Conservation (phyloP, 2,113 vertebrate genomes). For the Physeter macrocephalus region DNA sequence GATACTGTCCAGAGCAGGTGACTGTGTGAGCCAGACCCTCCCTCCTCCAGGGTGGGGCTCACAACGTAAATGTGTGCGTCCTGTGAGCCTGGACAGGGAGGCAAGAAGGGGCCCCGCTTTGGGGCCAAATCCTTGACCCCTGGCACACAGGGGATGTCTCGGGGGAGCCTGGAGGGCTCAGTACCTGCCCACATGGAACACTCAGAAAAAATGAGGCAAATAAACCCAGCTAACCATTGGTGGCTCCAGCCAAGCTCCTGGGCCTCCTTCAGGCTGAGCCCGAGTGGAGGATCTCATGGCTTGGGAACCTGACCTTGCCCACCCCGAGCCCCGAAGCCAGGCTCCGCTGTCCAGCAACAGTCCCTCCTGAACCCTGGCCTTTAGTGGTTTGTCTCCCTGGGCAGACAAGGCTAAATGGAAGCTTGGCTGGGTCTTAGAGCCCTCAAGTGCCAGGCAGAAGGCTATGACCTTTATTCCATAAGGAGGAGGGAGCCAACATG, state of each 20-base stretch:
- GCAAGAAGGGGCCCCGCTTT: not conserved
- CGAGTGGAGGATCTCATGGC: not conserved
- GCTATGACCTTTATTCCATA: not conserved
- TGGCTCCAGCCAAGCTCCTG: not conserved
- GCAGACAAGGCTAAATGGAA: not conserved
- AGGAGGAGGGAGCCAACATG: not conserved
- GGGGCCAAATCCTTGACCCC: not conserved
- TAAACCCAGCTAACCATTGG: not conserved
- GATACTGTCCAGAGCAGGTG: not conserved
- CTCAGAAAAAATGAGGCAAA: not conserved
- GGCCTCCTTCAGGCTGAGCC: not conserved
- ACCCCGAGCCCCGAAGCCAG: not conserved
- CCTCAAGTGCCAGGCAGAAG: not conserved
- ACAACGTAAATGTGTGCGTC: not conserved
- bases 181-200: not conserved
- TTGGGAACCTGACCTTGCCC: not conserved
- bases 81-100: not conserved
- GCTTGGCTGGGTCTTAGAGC: not conserved
- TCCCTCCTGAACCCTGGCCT: not conserved
- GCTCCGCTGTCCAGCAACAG: not conserved
- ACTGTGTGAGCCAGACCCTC: not conserved
- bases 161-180: too few relatives aligned
- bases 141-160: not conserved
- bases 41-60: not conserved
- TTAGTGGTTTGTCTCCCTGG: not conserved